phyloP scores from a whole-genome alignment of 2,888 invertebrate species.

The Ormyrus thymus region DNA sequence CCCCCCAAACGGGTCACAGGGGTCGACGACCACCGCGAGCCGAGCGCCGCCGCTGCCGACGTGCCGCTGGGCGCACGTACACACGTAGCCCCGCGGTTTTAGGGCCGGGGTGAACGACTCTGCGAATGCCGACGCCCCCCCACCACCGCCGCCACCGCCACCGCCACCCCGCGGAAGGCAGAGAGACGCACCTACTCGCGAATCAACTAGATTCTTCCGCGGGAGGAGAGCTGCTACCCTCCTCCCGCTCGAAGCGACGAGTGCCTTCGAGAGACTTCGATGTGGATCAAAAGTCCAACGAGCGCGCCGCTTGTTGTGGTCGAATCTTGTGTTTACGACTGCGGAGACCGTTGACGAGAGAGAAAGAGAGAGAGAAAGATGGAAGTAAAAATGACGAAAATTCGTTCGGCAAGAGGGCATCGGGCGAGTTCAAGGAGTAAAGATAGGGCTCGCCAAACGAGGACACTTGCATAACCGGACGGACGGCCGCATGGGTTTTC shows the following conservation, averaged over 20 bases:
- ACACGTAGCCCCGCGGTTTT: background rate
- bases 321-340: no score
- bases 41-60: conserved; percentile 59
- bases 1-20: conserved; percentile 68
- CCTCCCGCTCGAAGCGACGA: no score
- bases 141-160: background rate
- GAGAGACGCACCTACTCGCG: background rate
- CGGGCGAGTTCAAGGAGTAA: no score
- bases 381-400: no score
- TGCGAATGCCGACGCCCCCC: conserved; percentile 1
- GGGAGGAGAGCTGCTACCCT: background rate
- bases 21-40: conserved; percentile 68
- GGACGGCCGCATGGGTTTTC: no score
- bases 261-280: no score
- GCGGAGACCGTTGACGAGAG: no score
- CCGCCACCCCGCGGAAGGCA: background rate
- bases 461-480: background rate
- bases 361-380: no score
- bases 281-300: no score
- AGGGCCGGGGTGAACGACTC: background rate
- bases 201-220: background rate
- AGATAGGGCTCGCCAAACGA: no score
- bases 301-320: no score
- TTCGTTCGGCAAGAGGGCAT: no score
- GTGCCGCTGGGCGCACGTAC: conserved; percentile 55